A percentile compares a stretch with the other conserved stretches of the same genome.
phyloP scores from a whole-genome alignment of 2,113 vertebrate species.

The Nematolebias whitei region DNA sequence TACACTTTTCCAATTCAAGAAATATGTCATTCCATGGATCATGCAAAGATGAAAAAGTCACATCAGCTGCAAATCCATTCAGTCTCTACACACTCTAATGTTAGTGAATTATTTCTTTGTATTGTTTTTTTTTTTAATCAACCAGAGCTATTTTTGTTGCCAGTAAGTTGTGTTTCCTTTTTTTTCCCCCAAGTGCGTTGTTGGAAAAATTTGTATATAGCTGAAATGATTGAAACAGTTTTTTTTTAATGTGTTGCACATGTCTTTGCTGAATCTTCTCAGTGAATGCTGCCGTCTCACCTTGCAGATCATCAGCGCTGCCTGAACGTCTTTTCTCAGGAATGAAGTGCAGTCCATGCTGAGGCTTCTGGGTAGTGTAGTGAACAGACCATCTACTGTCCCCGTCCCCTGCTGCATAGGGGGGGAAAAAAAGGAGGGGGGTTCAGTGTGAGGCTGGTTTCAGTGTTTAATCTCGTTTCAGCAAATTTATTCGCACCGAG shows the following conservation, averaged over 20 bases:
- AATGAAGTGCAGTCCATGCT: constrained; percentile 57
- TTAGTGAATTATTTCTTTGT: no score
- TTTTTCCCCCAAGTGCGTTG: no score
- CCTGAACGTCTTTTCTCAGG: constrained; percentile 30
- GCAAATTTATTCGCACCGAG: constrained; percentile 15
- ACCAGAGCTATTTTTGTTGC: no score
- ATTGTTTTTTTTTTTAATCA: no score
- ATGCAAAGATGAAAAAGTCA: no score
- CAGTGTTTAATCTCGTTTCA: constrained; percentile 31
- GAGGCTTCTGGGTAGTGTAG: constrained; percentile 71
- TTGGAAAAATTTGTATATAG: no score
- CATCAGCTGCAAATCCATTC: no score
- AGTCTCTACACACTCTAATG: no score
- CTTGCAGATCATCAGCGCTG: constrained; percentile 52
- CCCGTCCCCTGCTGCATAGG: constrained; percentile 47
- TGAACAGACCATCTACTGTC: constrained; percentile 69
- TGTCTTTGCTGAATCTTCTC: neutral
- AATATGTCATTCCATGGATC: no score
- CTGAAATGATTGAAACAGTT: neutral
- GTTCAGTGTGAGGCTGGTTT: neutral
- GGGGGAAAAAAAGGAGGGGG: neutral
- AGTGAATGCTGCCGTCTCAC: constrained; percentile 34
- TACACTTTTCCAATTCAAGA: no score
- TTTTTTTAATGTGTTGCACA: neutral
- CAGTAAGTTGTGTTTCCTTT: no score